Conservation (phyloP, 2,113 vertebrate genomes). For the Empidonax traillii region DNA sequence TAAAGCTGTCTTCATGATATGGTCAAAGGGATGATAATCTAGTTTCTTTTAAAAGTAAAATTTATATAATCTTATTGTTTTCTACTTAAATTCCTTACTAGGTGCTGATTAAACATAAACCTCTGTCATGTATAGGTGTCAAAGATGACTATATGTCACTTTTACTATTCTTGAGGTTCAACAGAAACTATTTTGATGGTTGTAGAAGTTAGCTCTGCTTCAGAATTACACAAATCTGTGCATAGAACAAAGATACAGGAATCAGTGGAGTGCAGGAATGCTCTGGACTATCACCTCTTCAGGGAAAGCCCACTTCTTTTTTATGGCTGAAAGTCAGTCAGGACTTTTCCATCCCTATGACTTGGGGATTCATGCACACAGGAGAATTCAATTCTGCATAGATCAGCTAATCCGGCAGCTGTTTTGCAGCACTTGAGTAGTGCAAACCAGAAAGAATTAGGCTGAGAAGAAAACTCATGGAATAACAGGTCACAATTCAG, state of each 20-base stretch:
- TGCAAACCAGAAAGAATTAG: neutral
- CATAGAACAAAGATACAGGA: neutral
- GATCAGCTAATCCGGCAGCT: constrained; percentile 5
- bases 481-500: constrained; percentile 24
- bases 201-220: neutral
- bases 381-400: neutral
- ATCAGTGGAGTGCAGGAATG: neutral
- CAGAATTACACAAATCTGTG: neutral
- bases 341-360: neutral
- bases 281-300: neutral
- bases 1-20: neutral
- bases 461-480: neutral
- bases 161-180: neutral
- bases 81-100: constrained; percentile 9
- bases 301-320: neutral
- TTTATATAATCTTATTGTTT: neutral
- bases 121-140: neutral
- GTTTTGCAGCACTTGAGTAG: constrained; percentile 16
- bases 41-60: constrained; percentile 41
- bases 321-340: neutral
- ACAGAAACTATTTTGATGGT: neutral
- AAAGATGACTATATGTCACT: neutral
- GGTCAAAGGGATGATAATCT: neutral
- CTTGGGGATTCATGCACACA: neutral
- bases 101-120: neutral